Base-by-base conservation (phyloP, 1,140 invertebrate genomes). In the Leptinotarsa lineolata region DNA sequence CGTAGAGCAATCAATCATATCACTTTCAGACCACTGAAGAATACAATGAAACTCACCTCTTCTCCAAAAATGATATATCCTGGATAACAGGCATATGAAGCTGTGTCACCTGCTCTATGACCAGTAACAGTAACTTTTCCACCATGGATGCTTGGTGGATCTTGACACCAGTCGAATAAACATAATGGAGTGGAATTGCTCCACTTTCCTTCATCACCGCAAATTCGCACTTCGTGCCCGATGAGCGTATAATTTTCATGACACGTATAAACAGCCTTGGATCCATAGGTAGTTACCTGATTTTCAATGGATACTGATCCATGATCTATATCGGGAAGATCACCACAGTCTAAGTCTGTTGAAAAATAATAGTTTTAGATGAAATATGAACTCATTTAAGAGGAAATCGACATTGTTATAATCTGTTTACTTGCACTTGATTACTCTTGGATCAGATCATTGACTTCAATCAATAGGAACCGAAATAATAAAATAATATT, bases 11-110 rank as follows among this genome's bases (percentile, higher is more conserved):
- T 39, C 30, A 39, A 39, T 39, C 1, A 11, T 39, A 2, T 39
- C 1, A 39, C 11, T 39, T 11, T 39, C 30, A 39, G 0, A 11
- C 2, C 8, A 8, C 11, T 39, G 0, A 11, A 39, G 1, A 39
- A 39, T 11, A 39, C 1, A 39, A 8, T 11, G 8, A 39, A 39
- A 39, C 88, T 87, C 83, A 94, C 92, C 77, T 91, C 89, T 80
- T 92, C 88, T 61, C 96, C 96, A 68, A 93, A 92, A 1, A 97
- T 86, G 46, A 94, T 93, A 82, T 94, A 95, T 30, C 95, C 95
- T 75, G 90, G 88, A 76, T 94, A 89, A 80, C 95, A 97, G 5
- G 87, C 87, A 80, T 96, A 96, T 0, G 89, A 91, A 1, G 93
- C 93, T 1, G 90, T 91, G 6, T 93, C 93, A 13, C 93, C 93